These are phyloP conservation scores for Thaleichthys pacificus DNA, from an alignment of 2,797 vertebrate genomes.

Conservation along the genomic window DNA sequence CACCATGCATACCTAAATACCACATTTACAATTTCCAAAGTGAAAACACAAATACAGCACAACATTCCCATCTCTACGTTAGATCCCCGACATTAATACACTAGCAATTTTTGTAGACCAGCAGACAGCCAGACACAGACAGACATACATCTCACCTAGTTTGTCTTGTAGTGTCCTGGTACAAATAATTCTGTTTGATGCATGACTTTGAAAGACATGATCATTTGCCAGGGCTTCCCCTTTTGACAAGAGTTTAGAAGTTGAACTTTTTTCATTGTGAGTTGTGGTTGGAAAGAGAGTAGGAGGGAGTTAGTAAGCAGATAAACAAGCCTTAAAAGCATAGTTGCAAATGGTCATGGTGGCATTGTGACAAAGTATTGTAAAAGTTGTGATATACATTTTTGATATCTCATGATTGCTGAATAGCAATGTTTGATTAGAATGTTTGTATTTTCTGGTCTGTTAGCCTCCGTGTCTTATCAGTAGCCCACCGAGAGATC, in stretches of 20 bases:
- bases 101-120: too few species aligned
- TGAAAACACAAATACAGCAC: too few species aligned
- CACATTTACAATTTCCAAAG: too few species aligned
- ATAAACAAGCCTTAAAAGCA: conserved; percentile 16
- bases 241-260: conserved; percentile 39
- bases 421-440: background rate
- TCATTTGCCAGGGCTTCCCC: conserved; percentile 62
- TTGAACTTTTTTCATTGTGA: conserved; percentile 22
- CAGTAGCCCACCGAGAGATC: too few species aligned
- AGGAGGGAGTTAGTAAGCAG: conserved; percentile 27
- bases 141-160: conserved; percentile 45
- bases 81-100: too few species aligned
- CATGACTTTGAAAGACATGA: conserved; percentile 26
- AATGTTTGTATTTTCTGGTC: background rate
- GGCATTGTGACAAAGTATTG: conserved; percentile 17
- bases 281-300: conserved; percentile 47
- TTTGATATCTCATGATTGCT: background rate
- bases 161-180: conserved; percentile 46
- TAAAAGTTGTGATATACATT: background rate
- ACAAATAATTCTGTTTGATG: conserved; percentile 39
- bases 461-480: too few species aligned
- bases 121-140: too few species aligned
- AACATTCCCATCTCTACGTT: too few species aligned
- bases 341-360: conserved; percentile 18
- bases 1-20: too few species aligned